Evolutionary conservation across 2,888 invertebrate genomes (phyloP), one percentile per base, ranked within the genome.

Genomic region (Plebejus melissa): DNA sequence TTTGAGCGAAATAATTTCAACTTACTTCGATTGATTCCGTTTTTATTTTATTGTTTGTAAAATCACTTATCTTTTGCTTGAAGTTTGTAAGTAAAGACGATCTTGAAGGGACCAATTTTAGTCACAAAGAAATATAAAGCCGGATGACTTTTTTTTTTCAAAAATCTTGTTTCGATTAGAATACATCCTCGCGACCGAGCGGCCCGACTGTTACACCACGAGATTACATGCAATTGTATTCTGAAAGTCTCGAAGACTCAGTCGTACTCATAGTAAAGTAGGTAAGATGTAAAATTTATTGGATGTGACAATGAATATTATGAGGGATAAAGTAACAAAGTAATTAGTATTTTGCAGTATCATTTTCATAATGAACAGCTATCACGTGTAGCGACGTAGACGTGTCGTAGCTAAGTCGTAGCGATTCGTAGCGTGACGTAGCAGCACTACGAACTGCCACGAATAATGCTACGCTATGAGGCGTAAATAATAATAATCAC

Each of bases 1-100:
- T 72, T 72, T 50, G 54, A 72, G 28, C 72, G 41, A 72, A 72
- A 72, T 72, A 72, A 72, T 72, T 72, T 72, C 72, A 50, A 72
- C 22, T 50, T 72, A 72, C 50, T 72, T 72, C 16, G 72, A 72
- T 72, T 32, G 50, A 72, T 72, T 72, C 32, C 5, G 72, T 72
- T 72, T 72, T 54, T 50, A 22, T 72, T 54, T 50, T 72, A 50
- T 72, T 54, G 54, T 41, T 46, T 46, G 71, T 71, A 11, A 46
- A 28, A 46, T 71, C 1, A 46, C 41, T 41, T 38, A 13, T 41
- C 38, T 46, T 46, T 71, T n/a, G 41, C 2, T 54, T 32, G 28
- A 16, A 54, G 13, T 32, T 72, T 46, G 9, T 28, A 65, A 32
- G 13, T 36, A 13, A 13, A 5, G 4, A 13, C 1, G 16, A 36